Evolutionary conservation across 1,140 invertebrate genomes (phyloP).

Genomic region (Drosophila nikananu): DNA sequence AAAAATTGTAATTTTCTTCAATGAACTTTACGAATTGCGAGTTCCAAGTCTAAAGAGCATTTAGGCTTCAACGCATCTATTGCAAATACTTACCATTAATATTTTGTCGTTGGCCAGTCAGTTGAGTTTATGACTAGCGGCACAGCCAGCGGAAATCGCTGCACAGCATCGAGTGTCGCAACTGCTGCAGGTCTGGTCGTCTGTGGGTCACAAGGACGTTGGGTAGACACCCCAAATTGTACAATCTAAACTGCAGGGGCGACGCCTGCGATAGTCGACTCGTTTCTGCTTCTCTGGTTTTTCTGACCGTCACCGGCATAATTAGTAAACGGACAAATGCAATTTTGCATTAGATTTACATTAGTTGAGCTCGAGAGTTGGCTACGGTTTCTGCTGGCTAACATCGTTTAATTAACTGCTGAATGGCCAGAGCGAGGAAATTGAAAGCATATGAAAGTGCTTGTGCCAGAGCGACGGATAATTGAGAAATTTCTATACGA

Average conservation of each 20-base stretch:
- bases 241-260: conserved; percentile 65
- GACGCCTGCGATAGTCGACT: conserved; percentile 25
- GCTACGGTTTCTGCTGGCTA: conserved; percentile 11
- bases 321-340: conserved; percentile 65
- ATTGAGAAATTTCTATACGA: conserved; percentile 31
- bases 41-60: conserved; percentile 32
- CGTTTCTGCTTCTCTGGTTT: conserved; percentile 20
- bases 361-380: conserved; percentile 17
- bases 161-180: conserved; percentile 46
- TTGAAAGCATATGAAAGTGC: conserved; percentile 44
- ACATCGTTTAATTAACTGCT: conserved; percentile 20
- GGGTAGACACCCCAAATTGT: conserved; percentile 25
- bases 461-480: conserved; percentile 13
- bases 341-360: conserved; percentile 31
- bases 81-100: conserved; percentile 1
- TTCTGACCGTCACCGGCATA: conserved; percentile 37
- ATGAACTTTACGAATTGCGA: neutral
- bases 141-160: conserved; percentile 16
- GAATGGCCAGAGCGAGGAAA: conserved; percentile 20
- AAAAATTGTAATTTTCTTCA: no score
- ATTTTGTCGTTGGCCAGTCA: conserved; percentile 6
- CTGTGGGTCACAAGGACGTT: conserved; percentile 72
- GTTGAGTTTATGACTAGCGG: neutral
- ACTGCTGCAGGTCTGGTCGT: conserved; percentile 37
- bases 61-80: neutral